Evolutionary conservation across 2,113 vertebrate genomes (phyloP).

Genomic region (Aspiorhynchus laticeps): DNA sequence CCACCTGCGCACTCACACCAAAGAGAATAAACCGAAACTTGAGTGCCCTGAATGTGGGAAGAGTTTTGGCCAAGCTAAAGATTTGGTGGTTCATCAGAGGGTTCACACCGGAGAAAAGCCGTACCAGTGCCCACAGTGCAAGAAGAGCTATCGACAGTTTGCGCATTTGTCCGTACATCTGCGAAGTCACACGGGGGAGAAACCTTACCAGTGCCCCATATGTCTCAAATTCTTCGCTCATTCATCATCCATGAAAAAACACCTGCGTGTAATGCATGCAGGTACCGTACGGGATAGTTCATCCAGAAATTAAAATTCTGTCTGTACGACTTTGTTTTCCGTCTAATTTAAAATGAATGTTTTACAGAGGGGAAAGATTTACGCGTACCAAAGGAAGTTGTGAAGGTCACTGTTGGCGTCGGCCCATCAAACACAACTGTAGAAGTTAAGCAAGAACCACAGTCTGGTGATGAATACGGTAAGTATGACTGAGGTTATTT

Average conservation of each 20-base stretch:
- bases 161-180: constrained; percentile 39
- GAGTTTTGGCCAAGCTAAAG: constrained; percentile 44
- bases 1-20: constrained; percentile 27
- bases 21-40: constrained; percentile 33
- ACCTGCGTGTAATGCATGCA: constrained; percentile 48
- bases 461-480: constrained; percentile 14
- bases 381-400: background rate
- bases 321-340: background rate
- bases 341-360: background rate
- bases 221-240: constrained; percentile 47
- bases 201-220: constrained; percentile 40
- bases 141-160: constrained; percentile 46
- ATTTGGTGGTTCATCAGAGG: constrained; percentile 46
- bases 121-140: constrained; percentile 49
- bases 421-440: background rate
- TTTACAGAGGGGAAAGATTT: constrained; percentile 12
- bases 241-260: constrained; percentile 50
- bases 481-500: background rate
- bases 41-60: constrained; percentile 46
- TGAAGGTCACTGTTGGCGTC: constrained; percentile 25
- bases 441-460: constrained; percentile 31
- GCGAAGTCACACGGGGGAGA: constrained; percentile 48
- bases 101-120: constrained; percentile 53
- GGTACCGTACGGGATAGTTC: constrained; percentile 2
- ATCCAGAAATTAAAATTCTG: background rate